These are phyloP conservation scores for Hoplodrina ambigua DNA, from an alignment of 2,888 invertebrate species.

Conservation along the genomic window DNA sequence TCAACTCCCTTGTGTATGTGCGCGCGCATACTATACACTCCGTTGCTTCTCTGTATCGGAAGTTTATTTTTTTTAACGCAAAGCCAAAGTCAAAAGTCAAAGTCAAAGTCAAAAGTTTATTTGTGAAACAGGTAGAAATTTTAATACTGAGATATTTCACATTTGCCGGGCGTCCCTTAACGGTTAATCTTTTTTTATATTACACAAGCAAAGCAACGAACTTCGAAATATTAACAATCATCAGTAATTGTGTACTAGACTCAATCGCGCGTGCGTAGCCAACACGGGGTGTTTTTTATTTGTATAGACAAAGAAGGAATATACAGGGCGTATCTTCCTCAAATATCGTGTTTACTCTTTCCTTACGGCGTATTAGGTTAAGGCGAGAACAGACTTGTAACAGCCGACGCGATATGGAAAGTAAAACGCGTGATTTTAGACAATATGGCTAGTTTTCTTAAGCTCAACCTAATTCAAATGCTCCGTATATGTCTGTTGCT, in stretches of 20 bases:
- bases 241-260: conserved; percentile 16
- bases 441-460: neutral
- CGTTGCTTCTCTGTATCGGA: no score
- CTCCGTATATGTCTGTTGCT: no score
- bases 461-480: neutral
- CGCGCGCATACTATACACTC: no score
- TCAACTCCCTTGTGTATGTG: no score
- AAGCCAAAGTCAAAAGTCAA: no score
- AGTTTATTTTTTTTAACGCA: no score
- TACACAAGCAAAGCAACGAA: neutral
- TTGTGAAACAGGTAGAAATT: no score
- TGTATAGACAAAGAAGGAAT: conserved; percentile 35
- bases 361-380: conserved; percentile 38
- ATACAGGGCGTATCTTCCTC: conserved; percentile 54
- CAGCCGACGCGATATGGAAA: neutral
- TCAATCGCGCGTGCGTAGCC: conserved; percentile 18
- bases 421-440: neutral
- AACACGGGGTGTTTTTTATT: conserved; percentile 29
- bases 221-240: neutral
- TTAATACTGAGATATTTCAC: no score
- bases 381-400: conserved; percentile 2
- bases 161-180: no score
- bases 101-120: no score
- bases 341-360: conserved; percentile 35
- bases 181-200: no score